Evolutionary conservation across 64 coral and sea anemone genomes (phyloP).

Genomic region (Pocillopora damicornis): DNA sequence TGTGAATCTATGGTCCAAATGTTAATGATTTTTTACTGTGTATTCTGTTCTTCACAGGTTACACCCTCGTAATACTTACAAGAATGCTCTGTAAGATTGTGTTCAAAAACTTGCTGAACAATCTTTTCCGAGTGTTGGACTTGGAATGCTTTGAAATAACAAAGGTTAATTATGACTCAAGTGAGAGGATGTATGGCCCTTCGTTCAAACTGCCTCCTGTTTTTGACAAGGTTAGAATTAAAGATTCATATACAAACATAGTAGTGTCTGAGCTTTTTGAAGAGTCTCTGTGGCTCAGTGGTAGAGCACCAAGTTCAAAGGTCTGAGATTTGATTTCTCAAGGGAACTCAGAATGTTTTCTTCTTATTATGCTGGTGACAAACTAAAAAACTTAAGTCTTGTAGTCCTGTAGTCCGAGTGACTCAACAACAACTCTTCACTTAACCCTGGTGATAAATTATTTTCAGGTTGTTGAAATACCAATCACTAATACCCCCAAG

Average conservation of each 20-base stretch:
- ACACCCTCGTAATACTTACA: conserved; percentile 64
- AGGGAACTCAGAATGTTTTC: too few relatives aligned
- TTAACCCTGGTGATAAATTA: too few relatives aligned
- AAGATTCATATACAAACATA: neutral
- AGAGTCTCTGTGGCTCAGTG: neutral
- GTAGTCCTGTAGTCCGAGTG: too few relatives aligned
- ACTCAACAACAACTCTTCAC: too few relatives aligned
- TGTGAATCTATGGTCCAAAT: too few relatives aligned
- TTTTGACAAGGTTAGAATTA: conserved; percentile 18
- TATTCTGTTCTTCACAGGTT: conserved; percentile 36
- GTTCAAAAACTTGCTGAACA: conserved; percentile 55
- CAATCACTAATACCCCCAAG: too few relatives aligned
- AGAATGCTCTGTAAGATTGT: conserved; percentile 62
- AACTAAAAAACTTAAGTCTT: too few relatives aligned
- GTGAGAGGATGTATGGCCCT: conserved; percentile 56
- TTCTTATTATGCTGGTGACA: too few relatives aligned
- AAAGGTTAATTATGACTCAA: conserved; percentile 37
- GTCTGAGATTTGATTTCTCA: too few relatives aligned
- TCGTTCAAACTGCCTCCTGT: conserved; percentile 93
- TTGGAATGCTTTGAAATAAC: conserved; percentile 65
- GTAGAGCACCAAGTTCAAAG: too few relatives aligned
- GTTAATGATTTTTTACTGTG: neutral
- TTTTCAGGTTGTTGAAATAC: too few relatives aligned
- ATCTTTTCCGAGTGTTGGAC: conserved; percentile 65
- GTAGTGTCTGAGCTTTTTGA: too few relatives aligned